Evolutionary conservation across 2,113 vertebrate genomes (phyloP).

Genomic region (Anarhynchus alexandrinus): DNA sequence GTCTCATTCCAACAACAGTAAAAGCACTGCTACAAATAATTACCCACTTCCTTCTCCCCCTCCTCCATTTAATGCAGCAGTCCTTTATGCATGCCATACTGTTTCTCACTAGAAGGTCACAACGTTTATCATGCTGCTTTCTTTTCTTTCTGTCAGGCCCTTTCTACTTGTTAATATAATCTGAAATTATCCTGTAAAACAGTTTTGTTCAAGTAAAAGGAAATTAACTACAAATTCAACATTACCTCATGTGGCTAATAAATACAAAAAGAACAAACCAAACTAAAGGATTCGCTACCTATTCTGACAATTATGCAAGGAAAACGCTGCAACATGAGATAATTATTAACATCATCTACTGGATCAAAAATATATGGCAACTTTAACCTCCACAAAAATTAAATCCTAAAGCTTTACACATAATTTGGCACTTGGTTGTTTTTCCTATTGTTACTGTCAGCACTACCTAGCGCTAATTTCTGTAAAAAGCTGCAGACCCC

Average conservation of each 20-base stretch:
- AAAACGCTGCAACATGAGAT: neutral
- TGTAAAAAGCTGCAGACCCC: neutral
- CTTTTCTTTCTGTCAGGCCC: constrained; percentile 36
- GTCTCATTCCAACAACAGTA: constrained; percentile 77
- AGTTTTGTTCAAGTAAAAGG: constrained; percentile 24
- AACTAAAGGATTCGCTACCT: constrained; percentile 24
- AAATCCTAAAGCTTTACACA: neutral
- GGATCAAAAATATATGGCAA: constrained; percentile 6
- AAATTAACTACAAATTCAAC: constrained; percentile 42
- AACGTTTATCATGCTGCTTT: constrained; percentile 56
- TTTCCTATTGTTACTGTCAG: neutral
- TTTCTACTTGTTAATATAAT: constrained; percentile 18
- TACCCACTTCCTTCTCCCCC: constrained; percentile 74
- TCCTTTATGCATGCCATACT: constrained; percentile 61
- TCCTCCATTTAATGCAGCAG: constrained; percentile 68
- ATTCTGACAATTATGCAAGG: neutral
- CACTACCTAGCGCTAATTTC: neutral
- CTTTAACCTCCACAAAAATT: neutral
- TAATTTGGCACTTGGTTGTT: neutral
- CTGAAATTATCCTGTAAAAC: constrained; percentile 44
- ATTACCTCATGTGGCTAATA: neutral
- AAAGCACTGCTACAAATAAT: constrained; percentile 84
- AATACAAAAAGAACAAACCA: neutral
- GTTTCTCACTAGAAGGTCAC: constrained; percentile 59
- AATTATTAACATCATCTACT: neutral